phyloP scores from a whole-genome alignment of 2,888 invertebrate species.

The Phaedon cochleariae region DNA sequence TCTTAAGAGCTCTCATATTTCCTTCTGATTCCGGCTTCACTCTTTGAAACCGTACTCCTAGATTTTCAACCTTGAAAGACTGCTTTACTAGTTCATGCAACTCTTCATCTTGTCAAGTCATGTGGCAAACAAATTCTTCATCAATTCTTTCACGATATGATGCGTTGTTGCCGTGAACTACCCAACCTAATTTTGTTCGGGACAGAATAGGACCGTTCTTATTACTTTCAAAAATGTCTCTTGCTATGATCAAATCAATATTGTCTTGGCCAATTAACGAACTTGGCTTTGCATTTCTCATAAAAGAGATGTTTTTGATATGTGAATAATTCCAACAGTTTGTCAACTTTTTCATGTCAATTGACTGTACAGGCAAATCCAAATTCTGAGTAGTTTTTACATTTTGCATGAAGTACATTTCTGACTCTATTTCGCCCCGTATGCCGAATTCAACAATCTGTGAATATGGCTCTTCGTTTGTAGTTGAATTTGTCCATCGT shows the following conservation, averaged over 20 bases:
- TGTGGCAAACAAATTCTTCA: background rate
- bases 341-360: too few relatives aligned
- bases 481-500: slow-evolving; percentile 12
- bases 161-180: background rate
- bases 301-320: too few relatives aligned
- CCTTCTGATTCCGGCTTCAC: too few relatives aligned
- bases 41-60: too few relatives aligned
- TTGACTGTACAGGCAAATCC: background rate
- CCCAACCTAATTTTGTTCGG: background rate
- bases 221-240: background rate
- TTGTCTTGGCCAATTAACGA: background rate
- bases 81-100: too few relatives aligned
- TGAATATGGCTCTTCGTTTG: background rate
- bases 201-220: background rate
- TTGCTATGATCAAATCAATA: background rate
- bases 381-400: background rate
- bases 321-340: too few relatives aligned
- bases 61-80: too few relatives aligned
- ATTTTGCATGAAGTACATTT: background rate
- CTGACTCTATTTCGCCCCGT: background rate
- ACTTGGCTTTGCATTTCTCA: background rate
- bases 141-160: background rate
- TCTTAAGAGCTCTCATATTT: too few relatives aligned
- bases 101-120: too few relatives aligned
- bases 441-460: background rate